Percentiles rank a stretch among this genome's conserved stretches.
Evolutionary conservation across 1,140 invertebrate genomes (phyloP).

Genomic region (Brachionus plicatilis): DNA sequence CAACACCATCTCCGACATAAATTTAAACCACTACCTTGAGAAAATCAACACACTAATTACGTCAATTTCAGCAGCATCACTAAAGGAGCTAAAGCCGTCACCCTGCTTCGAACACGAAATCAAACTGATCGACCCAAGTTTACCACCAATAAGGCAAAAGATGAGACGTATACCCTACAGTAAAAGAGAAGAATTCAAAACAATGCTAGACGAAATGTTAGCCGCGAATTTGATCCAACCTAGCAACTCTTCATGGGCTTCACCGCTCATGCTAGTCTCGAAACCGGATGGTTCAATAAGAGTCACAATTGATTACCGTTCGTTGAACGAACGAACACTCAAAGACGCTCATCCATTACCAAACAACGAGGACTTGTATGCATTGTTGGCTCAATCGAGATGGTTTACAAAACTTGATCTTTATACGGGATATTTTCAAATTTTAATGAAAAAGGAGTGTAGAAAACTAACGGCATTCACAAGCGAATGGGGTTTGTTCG

Average conservation of each 20-base stretch:
- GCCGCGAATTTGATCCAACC: too few relatives aligned
- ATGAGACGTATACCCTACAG: background rate
- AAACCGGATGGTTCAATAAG: background rate
- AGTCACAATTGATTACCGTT: background rate
- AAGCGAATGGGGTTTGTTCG: conserved; percentile 41
- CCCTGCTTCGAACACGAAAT: background rate
- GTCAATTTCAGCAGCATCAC: background rate
- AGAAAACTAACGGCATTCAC: background rate
- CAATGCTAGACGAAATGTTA: too few relatives aligned
- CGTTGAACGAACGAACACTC: conserved; percentile 42
- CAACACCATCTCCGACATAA: too few relatives aligned
- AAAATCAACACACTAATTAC: too few relatives aligned
- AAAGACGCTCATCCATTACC: conserved; percentile 39
- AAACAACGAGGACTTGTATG: conserved; percentile 42
- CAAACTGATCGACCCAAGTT: background rate
- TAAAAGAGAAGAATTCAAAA: too few relatives aligned
- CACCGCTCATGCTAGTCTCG: too few relatives aligned
- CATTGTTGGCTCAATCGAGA: background rate
- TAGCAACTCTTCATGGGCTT: too few relatives aligned
- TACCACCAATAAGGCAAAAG: background rate
- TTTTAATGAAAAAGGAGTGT: background rate
- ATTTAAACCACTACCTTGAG: too few relatives aligned
- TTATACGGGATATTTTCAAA: background rate
- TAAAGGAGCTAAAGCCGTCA: background rate
- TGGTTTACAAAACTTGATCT: conserved; percentile 17